phyloP scores from a whole-genome alignment of 2,888 invertebrate species.

The Brenthis daphne region DNA sequence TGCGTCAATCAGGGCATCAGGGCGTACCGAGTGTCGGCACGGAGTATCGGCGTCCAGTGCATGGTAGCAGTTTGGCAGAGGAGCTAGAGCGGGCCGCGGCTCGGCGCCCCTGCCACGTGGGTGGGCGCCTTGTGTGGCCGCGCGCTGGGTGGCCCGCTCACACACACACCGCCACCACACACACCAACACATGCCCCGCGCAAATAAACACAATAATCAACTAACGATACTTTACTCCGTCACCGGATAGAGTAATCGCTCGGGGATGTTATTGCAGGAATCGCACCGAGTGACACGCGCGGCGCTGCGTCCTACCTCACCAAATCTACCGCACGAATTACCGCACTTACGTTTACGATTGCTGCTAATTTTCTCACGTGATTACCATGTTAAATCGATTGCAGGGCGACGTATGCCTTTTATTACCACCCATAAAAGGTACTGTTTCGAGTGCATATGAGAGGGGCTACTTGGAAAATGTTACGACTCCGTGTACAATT shows the following conservation, averaged over 20 bases:
- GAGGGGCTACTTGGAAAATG: background rate
- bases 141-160: conserved; percentile 74
- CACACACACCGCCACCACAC: conserved; percentile 54
- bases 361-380: conserved; percentile 17
- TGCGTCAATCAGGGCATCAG: conserved; percentile 58
- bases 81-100: conserved; percentile 61
- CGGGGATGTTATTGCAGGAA: conserved; percentile 61
- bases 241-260: conserved; percentile 80
- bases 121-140: conserved; percentile 80
- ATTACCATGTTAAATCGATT: conserved; percentile 19
- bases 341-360: conserved; percentile 13
- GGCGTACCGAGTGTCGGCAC: background rate
- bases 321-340: conserved; percentile 29
- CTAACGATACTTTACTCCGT: conserved; percentile 80
- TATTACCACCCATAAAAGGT: conserved; percentile 6
- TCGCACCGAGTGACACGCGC: conserved; percentile 68
- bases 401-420: conserved; percentile 10
- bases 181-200: conserved; percentile 69
- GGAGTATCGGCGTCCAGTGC: conserved; percentile 50
- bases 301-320: conserved; percentile 24
- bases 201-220: conserved; percentile 81
- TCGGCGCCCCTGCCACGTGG: conserved; percentile 76
- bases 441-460: background rate
- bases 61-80: conserved; percentile 50
- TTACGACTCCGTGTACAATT: too few relatives aligned